phyloP scores from a whole-genome alignment of 2,113 vertebrate genomes.

The Eptatretus burgeri region DNA sequence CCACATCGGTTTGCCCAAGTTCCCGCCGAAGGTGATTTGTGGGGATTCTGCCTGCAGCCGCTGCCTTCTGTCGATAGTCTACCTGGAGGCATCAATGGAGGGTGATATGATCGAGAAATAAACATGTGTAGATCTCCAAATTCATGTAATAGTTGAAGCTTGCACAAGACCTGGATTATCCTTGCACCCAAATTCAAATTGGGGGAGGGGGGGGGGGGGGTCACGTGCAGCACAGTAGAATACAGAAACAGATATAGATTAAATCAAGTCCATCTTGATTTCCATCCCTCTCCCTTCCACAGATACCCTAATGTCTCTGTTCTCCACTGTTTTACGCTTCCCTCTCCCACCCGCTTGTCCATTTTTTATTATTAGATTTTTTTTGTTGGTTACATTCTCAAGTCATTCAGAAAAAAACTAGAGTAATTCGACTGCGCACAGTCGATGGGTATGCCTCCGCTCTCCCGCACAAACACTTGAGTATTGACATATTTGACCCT shows the following conservation, averaged over 20 bases:
- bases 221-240: no score
- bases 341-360: no score
- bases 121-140: slow-evolving; percentile 4
- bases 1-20: slow-evolving; percentile 45
- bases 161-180: background rate
- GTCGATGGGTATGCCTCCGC: no score
- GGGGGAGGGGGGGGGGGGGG: background rate
- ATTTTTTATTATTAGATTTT: background rate
- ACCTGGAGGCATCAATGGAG: slow-evolving; percentile 25
- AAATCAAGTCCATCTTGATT: background rate
- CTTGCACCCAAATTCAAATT: background rate
- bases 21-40: slow-evolving; percentile 82
- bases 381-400: background rate
- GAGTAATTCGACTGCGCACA: no score
- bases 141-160: background rate
- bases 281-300: no score
- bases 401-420: background rate
- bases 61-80: slow-evolving; percentile 85
- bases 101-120: slow-evolving; percentile 7
- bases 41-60: slow-evolving; percentile 79
- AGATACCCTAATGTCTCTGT: no score
- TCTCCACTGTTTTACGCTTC: no score
- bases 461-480: no score
- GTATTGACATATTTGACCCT: no score
- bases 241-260: background rate